Evolutionary conservation across 64 coral and sea anemone genomes (phyloP).

Genomic region (Stylophora pistillata): DNA sequence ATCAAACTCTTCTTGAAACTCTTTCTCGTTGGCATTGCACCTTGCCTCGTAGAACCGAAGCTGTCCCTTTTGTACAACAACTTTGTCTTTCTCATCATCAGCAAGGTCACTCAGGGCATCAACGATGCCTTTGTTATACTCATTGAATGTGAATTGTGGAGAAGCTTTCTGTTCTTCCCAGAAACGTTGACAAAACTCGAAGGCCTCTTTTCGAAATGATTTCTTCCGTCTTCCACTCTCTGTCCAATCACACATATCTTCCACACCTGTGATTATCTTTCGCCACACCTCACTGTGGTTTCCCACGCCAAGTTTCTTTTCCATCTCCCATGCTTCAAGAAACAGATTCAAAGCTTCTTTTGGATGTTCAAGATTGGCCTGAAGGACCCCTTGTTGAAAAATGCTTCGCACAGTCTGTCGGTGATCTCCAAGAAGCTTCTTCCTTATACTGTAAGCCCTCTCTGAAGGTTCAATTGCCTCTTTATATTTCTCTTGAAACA

Average conservation of each 20-base stretch:
- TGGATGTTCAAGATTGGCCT: neutral
- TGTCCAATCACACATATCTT: neutral
- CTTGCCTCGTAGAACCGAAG: neutral
- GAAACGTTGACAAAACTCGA: constrained; percentile 2
- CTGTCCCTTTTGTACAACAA: neutral
- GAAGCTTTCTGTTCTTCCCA: neutral
- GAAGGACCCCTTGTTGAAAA: constrained; percentile 25
- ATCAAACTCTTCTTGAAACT: neutral
- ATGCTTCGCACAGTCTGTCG: constrained; percentile 20
- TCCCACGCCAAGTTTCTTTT: neutral
- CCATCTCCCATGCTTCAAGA: constrained; percentile 44
- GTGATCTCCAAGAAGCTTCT: constrained; percentile 13
- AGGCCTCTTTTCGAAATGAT: neutral
- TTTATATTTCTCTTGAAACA: constrained; percentile 1
- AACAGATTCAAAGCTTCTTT: constrained; percentile 30
- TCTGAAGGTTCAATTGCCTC: constrained; percentile 7
- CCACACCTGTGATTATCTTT: neutral
- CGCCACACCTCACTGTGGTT: constrained; percentile 14
- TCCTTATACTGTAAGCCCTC: constrained; percentile 14
- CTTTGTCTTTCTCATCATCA: neutral
- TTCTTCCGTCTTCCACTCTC: neutral
- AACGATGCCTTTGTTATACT: neutral
- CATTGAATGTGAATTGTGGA: neutral
- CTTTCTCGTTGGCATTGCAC: neutral
- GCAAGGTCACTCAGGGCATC: neutral